Evolutionary conservation across 2,888 invertebrate species (phyloP).

Genomic region (Pheosia gnoma): DNA sequence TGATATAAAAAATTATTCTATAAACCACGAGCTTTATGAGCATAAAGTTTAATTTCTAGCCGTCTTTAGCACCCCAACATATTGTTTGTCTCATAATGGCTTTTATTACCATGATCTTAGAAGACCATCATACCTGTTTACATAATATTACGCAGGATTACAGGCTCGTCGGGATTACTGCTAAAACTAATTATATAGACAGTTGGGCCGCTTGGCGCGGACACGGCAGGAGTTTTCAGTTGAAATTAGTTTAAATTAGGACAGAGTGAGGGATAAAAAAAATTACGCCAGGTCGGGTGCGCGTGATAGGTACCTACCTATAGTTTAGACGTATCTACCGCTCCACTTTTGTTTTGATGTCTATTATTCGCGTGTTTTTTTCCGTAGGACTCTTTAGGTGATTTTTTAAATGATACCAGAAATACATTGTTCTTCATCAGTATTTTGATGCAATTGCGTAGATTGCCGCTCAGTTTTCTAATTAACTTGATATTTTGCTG

Average conservation of each 20-base stretch:
- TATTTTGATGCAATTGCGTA: too few species aligned
- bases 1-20: neutral
- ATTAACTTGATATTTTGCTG: too few species aligned
- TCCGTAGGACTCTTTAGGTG: neutral
- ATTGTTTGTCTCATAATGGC: conserved; percentile 11
- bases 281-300: conserved; percentile 26
- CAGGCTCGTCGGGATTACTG: conserved; percentile 45
- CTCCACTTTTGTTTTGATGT: conserved; percentile 20
- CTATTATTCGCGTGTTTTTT: neutral
- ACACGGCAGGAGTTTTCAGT: conserved; percentile 36
- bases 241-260: conserved; percentile 54
- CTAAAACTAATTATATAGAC: conserved; percentile 57
- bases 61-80: neutral
- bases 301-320: conserved; percentile 17
- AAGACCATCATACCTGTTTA: conserved; percentile 30
- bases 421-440: neutral
- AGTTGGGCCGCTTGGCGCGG: conserved; percentile 42
- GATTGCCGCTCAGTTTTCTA: too few species aligned
- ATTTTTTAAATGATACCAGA: neutral
- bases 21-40: neutral
- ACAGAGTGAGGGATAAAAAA: conserved; percentile 31
- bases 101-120: conserved; percentile 26
- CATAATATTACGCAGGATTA: conserved; percentile 35
- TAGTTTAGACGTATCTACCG: too few species aligned
- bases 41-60: neutral